Evolutionary conservation across 37 sponge, comb jelly and placozoan genomes (phyloP).

Genomic region (Tethya wilhelma): DNA sequence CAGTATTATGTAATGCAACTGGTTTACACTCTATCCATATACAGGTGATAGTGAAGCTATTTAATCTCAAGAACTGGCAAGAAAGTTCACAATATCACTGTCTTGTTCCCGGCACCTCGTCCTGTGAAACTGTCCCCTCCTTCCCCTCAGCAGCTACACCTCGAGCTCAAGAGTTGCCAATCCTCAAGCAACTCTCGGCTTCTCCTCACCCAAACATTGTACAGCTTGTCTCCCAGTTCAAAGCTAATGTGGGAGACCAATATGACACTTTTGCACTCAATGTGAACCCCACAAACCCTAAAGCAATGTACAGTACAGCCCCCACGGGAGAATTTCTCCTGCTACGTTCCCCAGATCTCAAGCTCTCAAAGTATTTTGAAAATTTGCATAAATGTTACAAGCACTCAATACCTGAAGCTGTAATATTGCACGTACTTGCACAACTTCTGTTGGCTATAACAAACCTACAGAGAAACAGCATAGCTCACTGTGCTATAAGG

Average conservation of each 20-base stretch:
- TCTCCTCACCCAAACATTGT: constrained; percentile 56
- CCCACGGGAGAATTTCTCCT: constrained; percentile 9
- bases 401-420: constrained; percentile 2
- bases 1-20: too few species aligned
- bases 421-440: constrained; percentile 5
- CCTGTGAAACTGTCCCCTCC: background rate
- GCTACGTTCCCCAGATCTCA: background rate
- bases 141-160: background rate
- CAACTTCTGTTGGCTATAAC: constrained; percentile 44
- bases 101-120: background rate
- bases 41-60: constrained; percentile 30
- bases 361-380: background rate
- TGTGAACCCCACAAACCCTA: background rate
- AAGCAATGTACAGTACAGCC: background rate
- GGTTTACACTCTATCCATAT: constrained; percentile 3
- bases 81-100: constrained; percentile 23
- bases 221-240: constrained; percentile 21
- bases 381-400: background rate
- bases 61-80: constrained; percentile 8
- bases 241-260: background rate
- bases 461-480: constrained; percentile 30
- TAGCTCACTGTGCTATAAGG: constrained; percentile 25
- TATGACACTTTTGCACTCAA: background rate
- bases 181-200: constrained; percentile 15
- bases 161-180: background rate